These are phyloP conservation scores for Cricetomys ansorgei DNA, from an alignment of 2,113 vertebrate species.

Conservation along the genomic window DNA sequence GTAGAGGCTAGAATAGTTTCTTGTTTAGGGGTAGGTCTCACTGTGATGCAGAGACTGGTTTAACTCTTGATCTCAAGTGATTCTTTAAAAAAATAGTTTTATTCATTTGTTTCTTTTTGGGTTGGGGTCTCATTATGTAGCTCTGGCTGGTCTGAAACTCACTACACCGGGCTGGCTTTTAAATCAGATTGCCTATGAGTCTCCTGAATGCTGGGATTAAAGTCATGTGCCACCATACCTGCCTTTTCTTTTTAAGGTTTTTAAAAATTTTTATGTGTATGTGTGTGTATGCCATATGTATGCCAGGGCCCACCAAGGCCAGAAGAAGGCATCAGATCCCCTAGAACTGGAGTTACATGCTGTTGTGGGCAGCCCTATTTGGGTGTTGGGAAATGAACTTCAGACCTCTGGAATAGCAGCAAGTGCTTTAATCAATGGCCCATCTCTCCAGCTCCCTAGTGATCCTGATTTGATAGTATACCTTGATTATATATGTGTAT, in stretches of 20 bases:
- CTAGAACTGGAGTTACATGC: not conserved
- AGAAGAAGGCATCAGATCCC: not conserved
- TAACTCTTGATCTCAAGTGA: not conserved
- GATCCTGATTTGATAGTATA: not conserved
- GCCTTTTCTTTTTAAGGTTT: not conserved
- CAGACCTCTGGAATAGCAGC: not conserved
- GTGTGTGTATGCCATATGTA: not conserved
- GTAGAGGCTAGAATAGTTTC: not conserved
- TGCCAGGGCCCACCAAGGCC: not conserved
- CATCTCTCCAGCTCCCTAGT: not conserved
- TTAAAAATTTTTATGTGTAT: not conserved
- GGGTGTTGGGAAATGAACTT: not conserved
- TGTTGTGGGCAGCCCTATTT: not conserved
- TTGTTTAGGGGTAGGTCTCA: not conserved
- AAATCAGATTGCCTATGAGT: not conserved
- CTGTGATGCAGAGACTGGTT: not conserved
- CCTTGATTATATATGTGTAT: not conserved
- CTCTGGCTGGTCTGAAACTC: not conserved
- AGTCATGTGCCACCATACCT: not conserved
- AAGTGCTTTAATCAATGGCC: not conserved
- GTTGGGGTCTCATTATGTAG: not conserved
- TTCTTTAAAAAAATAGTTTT: not conserved
- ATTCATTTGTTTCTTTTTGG: not conserved
- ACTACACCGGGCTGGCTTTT: not conserved
- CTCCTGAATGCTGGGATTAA: not conserved